These are phyloP conservation scores for Fistularia tabacaria DNA, from an alignment of 2,797 vertebrate species.

Conservation along the genomic window DNA sequence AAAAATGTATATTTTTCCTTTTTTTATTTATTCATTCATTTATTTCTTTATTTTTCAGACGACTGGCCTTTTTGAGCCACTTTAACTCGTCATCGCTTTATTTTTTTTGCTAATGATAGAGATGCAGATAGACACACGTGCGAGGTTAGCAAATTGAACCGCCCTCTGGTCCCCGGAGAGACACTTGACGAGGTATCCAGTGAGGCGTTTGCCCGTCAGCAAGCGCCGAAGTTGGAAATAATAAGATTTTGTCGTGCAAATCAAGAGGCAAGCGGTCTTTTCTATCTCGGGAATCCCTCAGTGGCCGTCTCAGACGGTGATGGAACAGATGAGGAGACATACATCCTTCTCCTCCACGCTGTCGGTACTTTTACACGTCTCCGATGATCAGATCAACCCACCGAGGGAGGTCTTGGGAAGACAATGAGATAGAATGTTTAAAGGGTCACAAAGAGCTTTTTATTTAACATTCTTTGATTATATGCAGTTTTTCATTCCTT, in stretches of 20 bases:
- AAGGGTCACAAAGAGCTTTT: too few relatives aligned
- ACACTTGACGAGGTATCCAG: too few relatives aligned
- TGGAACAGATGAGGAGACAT: conserved; percentile 59
- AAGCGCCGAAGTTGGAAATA: conserved; percentile 44
- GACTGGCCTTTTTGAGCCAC: too few relatives aligned
- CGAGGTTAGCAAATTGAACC: too few relatives aligned
- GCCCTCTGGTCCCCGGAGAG: too few relatives aligned
- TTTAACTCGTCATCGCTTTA: too few relatives aligned
- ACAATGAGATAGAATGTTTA: conserved; percentile 25
- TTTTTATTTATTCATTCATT: too few relatives aligned
- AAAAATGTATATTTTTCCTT: too few relatives aligned
- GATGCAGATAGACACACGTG: too few relatives aligned
- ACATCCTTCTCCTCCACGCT: conserved; percentile 50
- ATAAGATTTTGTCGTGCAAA: conserved; percentile 64
- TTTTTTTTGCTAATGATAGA: too few relatives aligned
- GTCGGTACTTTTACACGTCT: conserved; percentile 65
- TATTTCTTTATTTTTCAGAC: too few relatives aligned
- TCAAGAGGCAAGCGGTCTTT: conserved; percentile 57
- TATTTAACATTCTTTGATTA: too few relatives aligned
- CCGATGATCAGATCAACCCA: conserved; percentile 69
- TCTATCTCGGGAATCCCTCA: conserved; percentile 58
- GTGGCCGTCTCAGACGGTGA: conserved; percentile 61
- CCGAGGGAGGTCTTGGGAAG: conserved; percentile 58
- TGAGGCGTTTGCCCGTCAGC: conserved; percentile 45
- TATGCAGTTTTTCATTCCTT: conserved; percentile 17